phyloP scores from a whole-genome alignment of 1,140 invertebrate genomes.

The Drusus annulatus region DNA sequence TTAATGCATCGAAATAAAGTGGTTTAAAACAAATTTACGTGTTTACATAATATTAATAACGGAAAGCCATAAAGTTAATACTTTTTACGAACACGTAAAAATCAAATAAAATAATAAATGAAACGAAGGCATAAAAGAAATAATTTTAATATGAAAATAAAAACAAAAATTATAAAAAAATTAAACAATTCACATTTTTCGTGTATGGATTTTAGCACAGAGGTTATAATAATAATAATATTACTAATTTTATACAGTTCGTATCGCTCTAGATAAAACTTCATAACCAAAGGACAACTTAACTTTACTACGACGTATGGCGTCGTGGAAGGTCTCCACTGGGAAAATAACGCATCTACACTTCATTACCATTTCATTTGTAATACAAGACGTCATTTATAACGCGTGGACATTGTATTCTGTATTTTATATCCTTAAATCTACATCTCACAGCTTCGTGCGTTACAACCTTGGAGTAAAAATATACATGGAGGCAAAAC shows the following conservation, averaged over 20 bases:
- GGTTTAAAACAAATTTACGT: no score
- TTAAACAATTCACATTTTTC: constrained; percentile 12
- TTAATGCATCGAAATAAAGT: no score
- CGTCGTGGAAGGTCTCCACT: constrained; percentile 30
- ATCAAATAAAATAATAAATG: constrained; percentile 45
- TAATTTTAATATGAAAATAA: constrained; percentile 59
- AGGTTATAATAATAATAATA: not conserved
- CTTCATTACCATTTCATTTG: no score
- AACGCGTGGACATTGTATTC: no score
- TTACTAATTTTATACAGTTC: constrained; percentile 30
- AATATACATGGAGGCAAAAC: no score
- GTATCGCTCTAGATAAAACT: constrained; percentile 19
- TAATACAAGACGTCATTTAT: no score
- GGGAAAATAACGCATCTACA: constrained; percentile 2
- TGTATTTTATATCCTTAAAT: no score
- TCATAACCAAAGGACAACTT: constrained; percentile 2
- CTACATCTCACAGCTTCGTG: no score
- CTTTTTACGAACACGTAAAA: not conserved
- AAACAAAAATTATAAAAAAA: constrained; percentile 55
- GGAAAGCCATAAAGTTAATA: no score
- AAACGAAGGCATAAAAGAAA: constrained; percentile 55
- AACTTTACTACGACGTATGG: constrained; percentile 31
- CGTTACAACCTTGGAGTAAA: no score
- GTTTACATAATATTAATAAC: no score
- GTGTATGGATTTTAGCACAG: constrained; percentile 36